Evolutionary conservation across 1,140 invertebrate genomes (phyloP), one percentile per base, ranked within the genome.

Genomic region (Sesamia nonagrioides): DNA sequence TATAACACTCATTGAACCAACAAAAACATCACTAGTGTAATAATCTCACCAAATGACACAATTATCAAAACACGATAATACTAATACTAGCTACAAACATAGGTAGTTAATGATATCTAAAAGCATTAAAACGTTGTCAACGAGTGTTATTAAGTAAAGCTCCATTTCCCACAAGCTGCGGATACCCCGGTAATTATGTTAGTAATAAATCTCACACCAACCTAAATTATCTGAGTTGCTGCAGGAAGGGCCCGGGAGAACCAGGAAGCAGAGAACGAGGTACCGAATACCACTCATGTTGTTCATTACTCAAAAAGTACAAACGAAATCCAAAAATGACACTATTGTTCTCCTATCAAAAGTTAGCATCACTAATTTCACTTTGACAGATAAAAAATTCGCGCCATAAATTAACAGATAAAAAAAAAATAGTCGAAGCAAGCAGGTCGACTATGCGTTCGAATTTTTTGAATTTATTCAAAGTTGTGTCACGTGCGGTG

Each of bases 211-310:
- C 81, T 85, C 74, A 71, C 78, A 91, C 89, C 73, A 52, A 93
- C 91, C 91, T 86, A 92, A 83, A 87, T 91, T 93, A 88, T 93
- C 91, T 52, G 90, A 90, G 86, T 91, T 89, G 73, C 84, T 89
- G 75, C 86, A 85, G 60, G 90, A 91, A 81, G 89, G 90, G 54
- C 86, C 86, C 79, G 86, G 85, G 48, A 89, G 75, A 45, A 84
- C 68, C 78, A 93, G 80, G 78, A 89, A 84, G 7, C 79, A 84
- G 77, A 88, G 80, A 73, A 88, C 66, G 60, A 91, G 33, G 71
- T 69, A 87, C 72, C 77, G 71, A 77, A 56, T 72, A 72, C 81
- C 83, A 80, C 80, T 84, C 91, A 92, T 89, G 54, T 87, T 89
- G 27, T 60, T 68, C 33, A 54, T 54, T 76, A 76, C 37, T 76